phyloP scores from a whole-genome alignment of 2,888 invertebrate genomes.

The Cylloceria caligata region DNA sequence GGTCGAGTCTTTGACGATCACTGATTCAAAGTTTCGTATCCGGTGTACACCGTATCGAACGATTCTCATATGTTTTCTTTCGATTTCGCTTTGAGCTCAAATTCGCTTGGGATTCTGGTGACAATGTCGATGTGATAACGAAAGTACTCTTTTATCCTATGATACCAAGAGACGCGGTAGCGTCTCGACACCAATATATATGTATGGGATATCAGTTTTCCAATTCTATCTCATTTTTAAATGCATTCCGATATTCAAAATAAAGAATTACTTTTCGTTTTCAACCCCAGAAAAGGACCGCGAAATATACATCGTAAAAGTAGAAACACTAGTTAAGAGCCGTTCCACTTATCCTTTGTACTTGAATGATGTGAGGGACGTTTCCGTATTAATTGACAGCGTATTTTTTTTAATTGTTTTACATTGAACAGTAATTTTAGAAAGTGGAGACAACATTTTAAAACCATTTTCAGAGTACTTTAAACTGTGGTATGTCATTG shows the following conservation, averaged over 20 bases:
- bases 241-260: background rate
- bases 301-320: background rate
- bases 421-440: background rate
- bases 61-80: conserved; percentile 30
- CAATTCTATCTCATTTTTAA: background rate
- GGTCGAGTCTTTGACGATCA: conserved; percentile 37
- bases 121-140: background rate
- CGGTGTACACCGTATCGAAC: conserved; percentile 1
- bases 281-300: background rate
- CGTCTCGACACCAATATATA: too few relatives aligned
- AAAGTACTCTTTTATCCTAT: background rate
- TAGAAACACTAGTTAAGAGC: too few relatives aligned
- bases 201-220: background rate
- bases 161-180: too few relatives aligned
- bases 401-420: too few relatives aligned
- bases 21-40: conserved; percentile 19
- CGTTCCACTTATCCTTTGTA: too few relatives aligned
- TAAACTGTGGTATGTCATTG: too few relatives aligned
- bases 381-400: too few relatives aligned
- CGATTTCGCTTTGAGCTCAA: conserved; percentile 12
- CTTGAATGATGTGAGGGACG: too few relatives aligned
- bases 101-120: background rate
- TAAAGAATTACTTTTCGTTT: background rate
- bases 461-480: background rate
- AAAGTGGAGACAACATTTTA: background rate